phyloP scores from a whole-genome alignment of 2,888 invertebrate genomes.

The Nomada lathburiana region DNA sequence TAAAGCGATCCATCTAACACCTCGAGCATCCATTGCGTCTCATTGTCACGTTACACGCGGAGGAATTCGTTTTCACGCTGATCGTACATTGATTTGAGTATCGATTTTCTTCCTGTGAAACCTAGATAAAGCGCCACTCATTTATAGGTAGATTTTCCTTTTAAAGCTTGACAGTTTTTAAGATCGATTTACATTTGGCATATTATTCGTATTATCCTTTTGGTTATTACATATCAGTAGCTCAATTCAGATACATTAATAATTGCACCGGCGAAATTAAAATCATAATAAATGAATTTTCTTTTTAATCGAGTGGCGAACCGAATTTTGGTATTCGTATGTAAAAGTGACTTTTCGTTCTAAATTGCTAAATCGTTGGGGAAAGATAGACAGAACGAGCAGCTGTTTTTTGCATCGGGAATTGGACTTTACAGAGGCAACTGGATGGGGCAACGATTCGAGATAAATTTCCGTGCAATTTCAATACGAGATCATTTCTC shows the following conservation, averaged over 20 bases:
- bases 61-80: conserved; percentile 12
- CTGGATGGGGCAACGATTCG: conserved; percentile 29
- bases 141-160: no score
- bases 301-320: no score
- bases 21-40: conserved; percentile 20
- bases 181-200: no score
- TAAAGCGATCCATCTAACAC: conserved; percentile 29
- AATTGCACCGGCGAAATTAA: no score
- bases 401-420: conserved; percentile 35
- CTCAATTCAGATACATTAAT: no score
- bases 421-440: conserved; percentile 27
- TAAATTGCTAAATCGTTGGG: conserved; percentile 1
- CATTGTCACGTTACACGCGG: conserved; percentile 25
- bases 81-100: conserved; percentile 8
- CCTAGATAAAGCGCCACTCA: conserved; percentile 2
- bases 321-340: no score
- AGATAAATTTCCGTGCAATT: conserved; percentile 68
- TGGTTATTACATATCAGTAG: no score
- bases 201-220: no score
- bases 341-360: no score
- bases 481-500: conserved; percentile 66
- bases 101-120: conserved; percentile 15
- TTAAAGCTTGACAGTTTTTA: no score
- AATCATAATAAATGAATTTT: no score
- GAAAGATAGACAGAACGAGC: background rate